Conservation (phyloP, 1,140 invertebrate genomes). For the Brachionus calyciflorus region DNA sequence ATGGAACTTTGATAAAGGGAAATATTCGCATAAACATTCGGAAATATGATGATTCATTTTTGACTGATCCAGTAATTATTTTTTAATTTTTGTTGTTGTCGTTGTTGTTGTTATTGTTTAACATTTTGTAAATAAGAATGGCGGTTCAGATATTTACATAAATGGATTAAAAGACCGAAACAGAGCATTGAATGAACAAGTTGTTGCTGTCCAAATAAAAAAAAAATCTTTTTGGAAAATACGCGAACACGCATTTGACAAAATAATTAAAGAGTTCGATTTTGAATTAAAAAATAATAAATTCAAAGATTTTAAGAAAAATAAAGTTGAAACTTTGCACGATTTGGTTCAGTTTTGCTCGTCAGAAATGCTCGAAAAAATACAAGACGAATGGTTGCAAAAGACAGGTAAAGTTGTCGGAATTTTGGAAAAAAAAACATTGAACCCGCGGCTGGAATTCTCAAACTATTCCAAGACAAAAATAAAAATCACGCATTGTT, state of each 20-base stretch:
- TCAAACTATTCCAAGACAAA: constrained; percentile 66
- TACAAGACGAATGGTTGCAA: constrained; percentile 49
- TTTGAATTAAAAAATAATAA: not conserved
- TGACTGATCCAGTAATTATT: constrained; percentile 65
- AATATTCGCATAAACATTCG: constrained; percentile 76
- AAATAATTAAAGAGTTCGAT: not conserved
- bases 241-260: not conserved
- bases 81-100: not conserved
- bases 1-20: constrained; percentile 63
- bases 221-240: constrained; percentile 63
- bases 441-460: constrained; percentile 67
- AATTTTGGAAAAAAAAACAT: constrained; percentile 65
- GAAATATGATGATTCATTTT: constrained; percentile 74
- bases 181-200: constrained; percentile 77
- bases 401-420: constrained; percentile 59
- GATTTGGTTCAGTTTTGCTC: constrained; percentile 6
- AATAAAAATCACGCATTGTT: constrained; percentile 66
- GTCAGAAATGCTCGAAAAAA: constrained; percentile 13
- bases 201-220: constrained; percentile 69
- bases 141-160: constrained; percentile 72
- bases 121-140: constrained; percentile 56
- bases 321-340: not conserved
- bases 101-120: too few relatives aligned
- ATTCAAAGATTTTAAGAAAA: constrained; percentile 24
- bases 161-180: constrained; percentile 70